Evolutionary conservation across 2,797 vertebrate genomes (phyloP), one percentile per base, ranked within the genome.

Genomic region (Luscinia megarhynchos): DNA sequence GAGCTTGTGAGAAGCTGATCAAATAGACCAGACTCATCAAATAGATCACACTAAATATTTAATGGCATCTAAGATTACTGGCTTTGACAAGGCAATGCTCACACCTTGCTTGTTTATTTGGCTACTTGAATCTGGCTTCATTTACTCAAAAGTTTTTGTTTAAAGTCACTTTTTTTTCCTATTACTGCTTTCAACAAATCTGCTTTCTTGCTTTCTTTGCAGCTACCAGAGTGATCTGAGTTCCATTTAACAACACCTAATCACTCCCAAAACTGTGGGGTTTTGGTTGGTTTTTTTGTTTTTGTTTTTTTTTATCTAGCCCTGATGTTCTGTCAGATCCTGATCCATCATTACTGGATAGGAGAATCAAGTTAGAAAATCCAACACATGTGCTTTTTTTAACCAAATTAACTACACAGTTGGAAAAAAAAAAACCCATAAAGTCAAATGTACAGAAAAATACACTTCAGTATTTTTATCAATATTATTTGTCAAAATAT

Each of bases 1-100:
- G 30, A 89, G 30, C 59, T 66, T 83, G 88, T 85, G 94, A 97
- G 96, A 96, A 96, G 93, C 87, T 72, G 96, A 97, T 98, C 96
- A 54, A 94, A 95, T 97, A 72, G 30, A 91, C 86, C 30, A 88
- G 63, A 24, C 58, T 98, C 92, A 97, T 98, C 96, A 73, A 95
- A 96, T 97, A 74, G 12, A 87, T 59, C 11, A 78, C 46, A 20
- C 45, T 98, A 93, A 97, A 98, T 98, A 97, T 96, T 98, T 97
- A 94, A 98, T 75, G 43, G 69, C 85, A 90, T 97, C 73, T 98
- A 96, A 96, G 96, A 97, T 98, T 98, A 98, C 97, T 93, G 61
- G 63, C 93, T 88, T 92, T 23, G 89, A 95, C 94, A 95, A 92
- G 30, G 4, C 41, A 88, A 83, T 89, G 95, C 90, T 85, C 68